Base-by-base conservation (phyloP, 2,888 invertebrate genomes). In the Drosophila nr. fundita region DNA sequence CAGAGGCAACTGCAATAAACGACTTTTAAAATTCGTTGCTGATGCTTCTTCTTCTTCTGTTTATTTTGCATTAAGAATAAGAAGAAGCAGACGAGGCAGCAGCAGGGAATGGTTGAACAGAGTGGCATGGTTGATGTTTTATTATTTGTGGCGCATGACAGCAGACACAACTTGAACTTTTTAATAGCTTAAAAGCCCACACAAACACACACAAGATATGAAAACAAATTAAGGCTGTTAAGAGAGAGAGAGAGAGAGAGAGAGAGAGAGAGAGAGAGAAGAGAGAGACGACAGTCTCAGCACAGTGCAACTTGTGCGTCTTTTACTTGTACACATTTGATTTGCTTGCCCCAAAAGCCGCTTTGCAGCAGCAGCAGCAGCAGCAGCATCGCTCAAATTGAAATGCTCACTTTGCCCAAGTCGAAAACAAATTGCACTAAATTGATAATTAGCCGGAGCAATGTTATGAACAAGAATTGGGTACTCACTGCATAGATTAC, bases 141-240 rank as follows among this genome's bases (percentile, higher is more conserved):
- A 81, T 87, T 80, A 81, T 83, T 83, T 71, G 77, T 63, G 83
- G 57, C 38, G 50, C 55, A 29, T 45, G 49, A 54, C 58, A 52
- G 52, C 66, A 67, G 76, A 82, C 86, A 73, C 87, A 71, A 69
- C 81, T 78, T 71, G n/a, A 90, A 80, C 74, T 90, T 83, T 79
- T 88, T 88, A 89, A 89, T 86, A 86, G 85, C 78, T 89, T 80
- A 78, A 88, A 80, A 89, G 83, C 69, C 66, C 45, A 61, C 38
- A 75, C 59, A 57, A 30, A 65, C 27, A 34, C 63, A 58, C 40
- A 60, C 49, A 54, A 66, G 74, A 77, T 82, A 65, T 71, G 71
- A 75, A 72, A 58, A 73, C 65, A 79, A 89, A 89, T 85, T 87
- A 82, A 77, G 90, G 67, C 80, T 79, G 80, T 81, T 88, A 73